Evolutionary conservation across 2,888 invertebrate genomes (phyloP), one percentile per base, ranked within the genome.

Genomic region (Patella ulyssiponensis): DNA sequence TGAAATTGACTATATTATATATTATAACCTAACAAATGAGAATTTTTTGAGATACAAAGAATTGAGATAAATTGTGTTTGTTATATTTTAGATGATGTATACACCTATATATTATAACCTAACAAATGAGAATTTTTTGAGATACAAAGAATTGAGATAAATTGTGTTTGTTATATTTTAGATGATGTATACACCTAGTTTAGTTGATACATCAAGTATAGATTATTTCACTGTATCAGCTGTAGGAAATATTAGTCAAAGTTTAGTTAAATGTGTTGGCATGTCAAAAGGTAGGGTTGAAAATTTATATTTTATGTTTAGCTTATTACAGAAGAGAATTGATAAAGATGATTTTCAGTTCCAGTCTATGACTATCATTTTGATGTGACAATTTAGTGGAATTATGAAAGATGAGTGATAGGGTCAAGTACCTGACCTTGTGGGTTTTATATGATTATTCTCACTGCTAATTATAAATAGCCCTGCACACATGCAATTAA

Each of bases 181-280:
- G 91, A 78, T 91, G n/a, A 82, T 81, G 1, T 91, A 82, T 84
- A 84, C 79, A 44, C 91, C 91, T 11, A 86, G 86, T 77, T 86
- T 85, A 52, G 87, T 90, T 9, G 86, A 86, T 77, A 81, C 83
- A 0, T 86, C 85, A 23, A 89, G 87, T 77, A 86, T 88, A 12
- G 91, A 91, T 76, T 91, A 91, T 79, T 90, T 91, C 82, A 83
- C 87, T 77, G 84, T 91, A 11, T 82, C 84, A 44, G 87, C 91
- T 20, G 87, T 91, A 54, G 90, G 90, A 20, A 88, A 89, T 80
- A 82, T 90, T 82, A 90, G 90, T 77, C 90, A 88, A 77, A 89
- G 88, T 76, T 85, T 87, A 54, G 83, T 91, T 79, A 90, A 88
- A 77, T 91, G 91, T 86, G 79, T 86, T 12, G 91, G 89, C 15